Base-by-base conservation (phyloP, 2,797 vertebrate species). In the Rhinoraja longicauda region DNA sequence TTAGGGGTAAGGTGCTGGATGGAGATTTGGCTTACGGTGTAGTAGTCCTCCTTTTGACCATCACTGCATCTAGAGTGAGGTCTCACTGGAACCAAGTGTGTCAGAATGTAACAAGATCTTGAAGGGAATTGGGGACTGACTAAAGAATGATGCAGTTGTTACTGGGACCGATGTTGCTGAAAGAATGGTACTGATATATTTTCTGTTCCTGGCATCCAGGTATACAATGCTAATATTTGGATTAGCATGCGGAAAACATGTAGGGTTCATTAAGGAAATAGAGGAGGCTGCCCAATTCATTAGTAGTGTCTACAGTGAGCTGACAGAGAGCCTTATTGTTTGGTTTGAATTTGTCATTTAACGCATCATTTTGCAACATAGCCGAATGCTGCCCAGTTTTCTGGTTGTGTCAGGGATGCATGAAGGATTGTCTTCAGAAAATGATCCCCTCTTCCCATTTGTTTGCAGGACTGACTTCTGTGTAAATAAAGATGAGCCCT, bases 401-500 rank as follows among this genome's bases (percentile, higher is more conserved):
- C 17, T 73, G 3, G 59, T 36, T 86, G 17, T 88, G 84, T 36
- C 59, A 36, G 15, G 15, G 59, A 32, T 64, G 62, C 12, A 2
- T 67, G n/a, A 67, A 88, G 32, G 62, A 21, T 67, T 88, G 67
- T 3, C 90, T 53, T 12, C 26, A 53, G 67, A 92, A 75, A 92
- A 39, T 92, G 15, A 92, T n/a, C 62, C 15, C 26, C 93, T 95
- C 10, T 95, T 93, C 93, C 95, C 94, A 95, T 95, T 93, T 94
- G 96, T 95, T 96, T 96, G 93, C 94, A 99, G 98, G 97, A 99
- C 98, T 93, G 98, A 99, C 96, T 99, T 99, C 97, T 99, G 99
- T 92, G 99, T 99, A 93, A 98, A 99, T 96, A 99, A 99, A 96
- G 97, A 99, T 4, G 98, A 99, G 93, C 99, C 99, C 0, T 99